Base-by-base conservation (phyloP, 2,797 vertebrate genomes). In the Sebastolobus alascanus region DNA sequence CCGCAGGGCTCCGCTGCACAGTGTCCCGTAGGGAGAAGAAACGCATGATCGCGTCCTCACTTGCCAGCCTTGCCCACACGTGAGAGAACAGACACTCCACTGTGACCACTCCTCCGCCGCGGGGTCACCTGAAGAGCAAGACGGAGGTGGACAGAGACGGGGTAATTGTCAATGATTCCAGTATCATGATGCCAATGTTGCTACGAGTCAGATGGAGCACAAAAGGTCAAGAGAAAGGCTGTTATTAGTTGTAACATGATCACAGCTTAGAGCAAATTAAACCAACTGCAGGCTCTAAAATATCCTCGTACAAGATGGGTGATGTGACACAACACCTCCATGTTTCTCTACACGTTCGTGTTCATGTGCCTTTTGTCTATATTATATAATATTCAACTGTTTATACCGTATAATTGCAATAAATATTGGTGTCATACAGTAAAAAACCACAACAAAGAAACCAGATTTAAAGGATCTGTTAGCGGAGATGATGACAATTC, bases 71-170 rank as follows among this genome's bases (percentile, higher is more conserved):
- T 99, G 97, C 50, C 98, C 98, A 35, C 98, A 99, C 0, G 98
- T 99, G 91, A 99, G 95, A 4, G 98, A 99, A 92, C 98, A 99
- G 80, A 98, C 96, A n/a, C 98, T 99, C 98, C 98, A 99, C 91
- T 97, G 98, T 3, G 98, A 99, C 98, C 98, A 99, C 89, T 98
- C 98, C 93, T 99, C 98, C 0, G 98, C 98, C 0, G 98, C 97
- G 0, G 98, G 98, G 94, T 99, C 98, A 80, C 98, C 98, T 99
- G 94, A 12, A 27, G 59, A 74, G 61, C 29, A 14, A 69, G 46
- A 46, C 2, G 38, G 33, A 79, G 6, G 71, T 9, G 40, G 43
- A 55, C 40, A 46, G 22, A 82, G 20, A 56, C 29, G 22, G 71
- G 12, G 46, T 40, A 1, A 55, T 22, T 8, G n/a, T 43, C n/a